phyloP scores from a whole-genome alignment of 2,888 invertebrate genomes.

The Hemaris fuciformis region DNA sequence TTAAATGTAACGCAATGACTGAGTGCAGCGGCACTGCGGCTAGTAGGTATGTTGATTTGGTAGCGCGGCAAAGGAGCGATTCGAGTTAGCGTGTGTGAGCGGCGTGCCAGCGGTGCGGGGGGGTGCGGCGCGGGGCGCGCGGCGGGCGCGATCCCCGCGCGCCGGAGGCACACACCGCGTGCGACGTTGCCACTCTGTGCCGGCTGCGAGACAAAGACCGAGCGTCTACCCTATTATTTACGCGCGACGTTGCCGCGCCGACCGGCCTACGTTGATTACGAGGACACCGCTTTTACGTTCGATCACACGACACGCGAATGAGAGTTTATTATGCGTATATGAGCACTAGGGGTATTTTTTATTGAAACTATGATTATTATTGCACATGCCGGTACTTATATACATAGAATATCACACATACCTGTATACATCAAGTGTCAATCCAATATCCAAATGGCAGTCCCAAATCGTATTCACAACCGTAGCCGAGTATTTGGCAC shows the following conservation, averaged over 20 bases:
- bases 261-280: slow-evolving; percentile 80
- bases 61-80: slow-evolving; percentile 32
- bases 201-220: slow-evolving; percentile 81
- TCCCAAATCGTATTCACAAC: slow-evolving; percentile 13
- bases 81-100: slow-evolving; percentile 22
- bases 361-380: not conserved
- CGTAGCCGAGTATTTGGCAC: slow-evolving; percentile 14
- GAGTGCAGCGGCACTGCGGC: slow-evolving; percentile 16
- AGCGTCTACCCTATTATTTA: slow-evolving; percentile 81
- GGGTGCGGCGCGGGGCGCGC: slow-evolving; percentile 35
- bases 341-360: not conserved
- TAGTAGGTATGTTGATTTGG: slow-evolving; percentile 19
- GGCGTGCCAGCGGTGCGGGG: slow-evolving; percentile 44
- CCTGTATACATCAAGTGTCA: slow-evolving; percentile 43
- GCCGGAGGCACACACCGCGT: slow-evolving; percentile 55
- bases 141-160: slow-evolving; percentile 31
- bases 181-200: slow-evolving; percentile 77
- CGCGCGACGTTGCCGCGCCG: slow-evolving; percentile 78
- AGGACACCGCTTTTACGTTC: slow-evolving; percentile 81
- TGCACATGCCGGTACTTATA: not conserved
- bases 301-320: slow-evolving; percentile 68
- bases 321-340: slow-evolving; percentile 40
- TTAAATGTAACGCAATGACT: not conserved
- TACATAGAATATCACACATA: slow-evolving; percentile 24
- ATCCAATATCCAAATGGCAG: slow-evolving; percentile 19